These are phyloP conservation scores for Clupea harengus DNA, from an alignment of 2,113 vertebrate species.

Conservation along the genomic window DNA sequence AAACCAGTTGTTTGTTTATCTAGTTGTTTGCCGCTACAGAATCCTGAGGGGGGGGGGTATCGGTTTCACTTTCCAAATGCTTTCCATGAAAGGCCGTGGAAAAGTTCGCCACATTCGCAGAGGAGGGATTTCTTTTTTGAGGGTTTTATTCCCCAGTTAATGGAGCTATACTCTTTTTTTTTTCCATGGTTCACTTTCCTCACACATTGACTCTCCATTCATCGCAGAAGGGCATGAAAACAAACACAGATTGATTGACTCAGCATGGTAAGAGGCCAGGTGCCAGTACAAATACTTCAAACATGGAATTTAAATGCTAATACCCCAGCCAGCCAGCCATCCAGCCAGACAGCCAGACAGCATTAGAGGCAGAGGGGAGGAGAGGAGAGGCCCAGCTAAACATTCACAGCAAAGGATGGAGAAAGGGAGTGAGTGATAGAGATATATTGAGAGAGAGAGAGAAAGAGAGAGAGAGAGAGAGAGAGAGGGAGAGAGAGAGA, in stretches of 20 bases:
- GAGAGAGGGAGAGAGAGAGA: neutral
- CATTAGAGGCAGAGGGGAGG: slow-evolving; percentile 21
- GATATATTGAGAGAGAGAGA: neutral
- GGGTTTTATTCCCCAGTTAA: slow-evolving; percentile 21
- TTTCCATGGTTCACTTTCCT: slow-evolving; percentile 22
- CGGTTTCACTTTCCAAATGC: slow-evolving; percentile 8
- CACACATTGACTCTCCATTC: slow-evolving; percentile 41
- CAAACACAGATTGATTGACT: slow-evolving; percentile 58
- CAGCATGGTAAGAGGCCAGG: slow-evolving; percentile 46
- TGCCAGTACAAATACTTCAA: slow-evolving; percentile 49
- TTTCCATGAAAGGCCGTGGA: neutral
- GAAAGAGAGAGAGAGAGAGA: neutral
- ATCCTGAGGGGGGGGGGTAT: neutral
- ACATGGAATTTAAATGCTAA: slow-evolving; percentile 61
- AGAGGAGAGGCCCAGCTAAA: neutral
- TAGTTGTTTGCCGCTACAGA: neutral
- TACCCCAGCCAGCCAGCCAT: slow-evolving; percentile 35
- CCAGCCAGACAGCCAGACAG: slow-evolving; percentile 5
- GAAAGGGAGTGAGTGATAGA: neutral
- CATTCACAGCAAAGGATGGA: neutral
- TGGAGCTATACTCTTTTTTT: slow-evolving; percentile 20
- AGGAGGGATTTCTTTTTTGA: slow-evolving; percentile 11
- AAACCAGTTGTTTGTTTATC: neutral
- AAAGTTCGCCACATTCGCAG: neutral
- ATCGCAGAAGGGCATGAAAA: slow-evolving; percentile 49